Evolutionary conservation across 2,797 vertebrate species (phyloP).

Genomic region (Agapornis canus): DNA sequence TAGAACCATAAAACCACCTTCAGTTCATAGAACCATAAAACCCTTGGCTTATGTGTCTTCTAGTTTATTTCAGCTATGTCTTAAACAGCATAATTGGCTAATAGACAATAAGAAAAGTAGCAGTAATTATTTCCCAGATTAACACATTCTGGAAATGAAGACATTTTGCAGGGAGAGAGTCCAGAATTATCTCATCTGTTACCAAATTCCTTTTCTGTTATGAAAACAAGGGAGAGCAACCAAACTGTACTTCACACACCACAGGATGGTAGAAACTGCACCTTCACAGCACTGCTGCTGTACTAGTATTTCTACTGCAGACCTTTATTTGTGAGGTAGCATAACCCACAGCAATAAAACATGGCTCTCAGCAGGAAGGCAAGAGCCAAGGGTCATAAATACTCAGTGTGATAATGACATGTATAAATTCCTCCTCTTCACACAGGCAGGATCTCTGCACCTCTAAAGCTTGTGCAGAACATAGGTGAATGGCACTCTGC

Average conservation of each 20-base stretch:
- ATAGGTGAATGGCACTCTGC: fast-evolving
- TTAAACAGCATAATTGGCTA: neutral
- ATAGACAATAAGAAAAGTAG: neutral
- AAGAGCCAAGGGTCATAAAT: neutral
- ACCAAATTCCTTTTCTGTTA: neutral
- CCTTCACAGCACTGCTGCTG: neutral
- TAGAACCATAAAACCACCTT: neutral
- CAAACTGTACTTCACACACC: neutral
- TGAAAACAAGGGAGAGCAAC: neutral
- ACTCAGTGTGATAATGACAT: neutral
- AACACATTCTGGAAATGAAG: neutral
- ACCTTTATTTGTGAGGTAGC: neutral
- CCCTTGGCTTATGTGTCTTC: neutral
- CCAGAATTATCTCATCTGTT: neutral
- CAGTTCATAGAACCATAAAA: neutral
- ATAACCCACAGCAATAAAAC: neutral
- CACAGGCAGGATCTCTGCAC: neutral
- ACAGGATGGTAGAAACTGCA: neutral
- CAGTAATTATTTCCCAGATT: neutral
- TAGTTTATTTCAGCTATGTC: neutral
- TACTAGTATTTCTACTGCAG: neutral
- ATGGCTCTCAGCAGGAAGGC: fast-evolving
- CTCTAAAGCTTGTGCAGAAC: neutral
- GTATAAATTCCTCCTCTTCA: neutral
- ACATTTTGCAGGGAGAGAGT: neutral